Evolutionary conservation across 1,140 invertebrate species (phyloP), one percentile per base, ranked within the genome.

Genomic region (Paraescarpia echinospica): DNA sequence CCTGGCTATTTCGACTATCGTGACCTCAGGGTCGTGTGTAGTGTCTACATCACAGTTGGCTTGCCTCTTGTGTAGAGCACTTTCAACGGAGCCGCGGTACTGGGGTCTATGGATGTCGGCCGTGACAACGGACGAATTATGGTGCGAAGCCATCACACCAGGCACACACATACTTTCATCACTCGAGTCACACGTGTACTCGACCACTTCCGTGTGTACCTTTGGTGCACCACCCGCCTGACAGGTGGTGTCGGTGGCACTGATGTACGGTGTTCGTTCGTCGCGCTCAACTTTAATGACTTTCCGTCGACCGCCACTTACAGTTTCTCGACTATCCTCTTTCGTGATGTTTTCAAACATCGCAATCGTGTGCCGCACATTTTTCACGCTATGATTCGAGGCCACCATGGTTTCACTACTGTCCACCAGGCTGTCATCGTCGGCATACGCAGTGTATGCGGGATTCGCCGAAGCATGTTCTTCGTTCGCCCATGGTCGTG

Each of bases 1-100:
- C 90, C 90, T 90, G 34, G 89, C 34, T 59, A 35, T 92, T 77
- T 34, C 92, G 35, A 77, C 91, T 34, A 48, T 48, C 9, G 77
- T 92, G 90, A 92, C 90, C 90, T 90, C 90, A 27, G 90, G 34
- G 35, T 90, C 90, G 27, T 90, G 18, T 18, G 22, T 77, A 6
- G 18, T 77, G 59, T 77, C 59, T 77, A 77, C 59, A 77, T 77
- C 59, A 77, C 59, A 77, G 59, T 77, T 77, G 27, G 59, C 59
- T 77, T 77, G 59, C 59, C 59, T 77, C 27, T 77, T 77, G 59
- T 77, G 59, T 1, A 77, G 59, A 18, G 59, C 59, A 27, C 59
- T 77, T 31, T 77, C 59, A 27, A 77, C 59, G 14, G 59, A 77
- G 12, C 59, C 59, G 9, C 59, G 59, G 59, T 77, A 77, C 59